Conservation (phyloP, 2,113 vertebrate genomes). For the Canis aureus region DNA sequence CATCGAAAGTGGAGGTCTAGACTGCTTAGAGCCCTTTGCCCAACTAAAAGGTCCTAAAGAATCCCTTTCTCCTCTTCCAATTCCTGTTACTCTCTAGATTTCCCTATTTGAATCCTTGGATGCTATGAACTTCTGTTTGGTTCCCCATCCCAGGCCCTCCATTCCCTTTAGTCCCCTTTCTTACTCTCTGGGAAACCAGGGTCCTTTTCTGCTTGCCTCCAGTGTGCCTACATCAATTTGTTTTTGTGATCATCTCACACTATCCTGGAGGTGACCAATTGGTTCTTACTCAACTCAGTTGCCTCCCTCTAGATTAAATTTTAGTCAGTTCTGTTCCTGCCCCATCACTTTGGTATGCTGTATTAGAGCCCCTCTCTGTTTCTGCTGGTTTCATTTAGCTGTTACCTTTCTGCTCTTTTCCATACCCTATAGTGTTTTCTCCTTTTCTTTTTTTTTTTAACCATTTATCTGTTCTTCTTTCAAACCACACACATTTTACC, state of each 20-base stretch:
- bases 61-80: not conserved
- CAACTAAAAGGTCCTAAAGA: not conserved
- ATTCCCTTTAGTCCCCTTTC: not conserved
- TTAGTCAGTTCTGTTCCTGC: not conserved
- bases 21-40: not conserved
- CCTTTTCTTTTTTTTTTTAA: not conserved
- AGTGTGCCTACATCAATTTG: not conserved
- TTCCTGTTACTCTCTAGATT: not conserved
- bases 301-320: not conserved
- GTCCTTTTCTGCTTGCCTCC: not conserved
- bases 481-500: not conserved
- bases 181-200: not conserved
- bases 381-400: not conserved
- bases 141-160: not conserved
- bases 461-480: not conserved
- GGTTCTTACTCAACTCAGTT: not conserved
- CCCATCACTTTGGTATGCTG: too few relatives aligned
- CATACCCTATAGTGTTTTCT: not conserved
- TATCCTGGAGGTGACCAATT: not conserved
- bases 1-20: not conserved
- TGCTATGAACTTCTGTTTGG: not conserved
- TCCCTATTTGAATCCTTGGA: not conserved
- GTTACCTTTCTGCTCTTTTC: not conserved
- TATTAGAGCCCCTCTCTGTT: not conserved
- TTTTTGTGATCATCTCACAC: not conserved